These are phyloP conservation scores for Deilephila porcellus DNA, from an alignment of 2,888 invertebrate genomes.

Conservation along the genomic window DNA sequence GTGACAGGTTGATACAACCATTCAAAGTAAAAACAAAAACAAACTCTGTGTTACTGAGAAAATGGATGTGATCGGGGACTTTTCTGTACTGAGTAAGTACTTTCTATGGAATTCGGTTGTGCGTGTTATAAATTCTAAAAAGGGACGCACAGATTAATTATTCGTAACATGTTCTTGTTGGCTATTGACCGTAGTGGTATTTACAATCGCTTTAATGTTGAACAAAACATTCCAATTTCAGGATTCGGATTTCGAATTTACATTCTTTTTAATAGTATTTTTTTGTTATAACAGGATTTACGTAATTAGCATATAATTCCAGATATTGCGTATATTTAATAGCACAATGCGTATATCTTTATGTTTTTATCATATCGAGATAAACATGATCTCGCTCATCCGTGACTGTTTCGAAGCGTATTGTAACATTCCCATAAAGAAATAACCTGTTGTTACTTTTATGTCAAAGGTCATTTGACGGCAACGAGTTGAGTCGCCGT, in stretches of 20 bases:
- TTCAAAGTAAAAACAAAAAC: constrained; percentile 76
- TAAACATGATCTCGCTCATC: neutral
- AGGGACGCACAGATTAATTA: constrained; percentile 9
- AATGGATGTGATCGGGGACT: constrained; percentile 77
- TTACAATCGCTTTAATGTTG: neutral
- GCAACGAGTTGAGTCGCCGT: constrained; percentile 1
- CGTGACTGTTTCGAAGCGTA: constrained; percentile 14
- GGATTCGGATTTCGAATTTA: neutral
- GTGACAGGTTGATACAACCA: constrained; percentile 77
- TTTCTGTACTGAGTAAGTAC: constrained; percentile 76
- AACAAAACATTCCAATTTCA: too few relatives aligned
- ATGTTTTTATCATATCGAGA: neutral
- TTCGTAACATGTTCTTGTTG: constrained; percentile 11
- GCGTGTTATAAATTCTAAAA: constrained; percentile 31
- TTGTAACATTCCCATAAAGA: constrained; percentile 18
- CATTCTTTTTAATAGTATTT: neutral
- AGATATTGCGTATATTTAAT: neutral
- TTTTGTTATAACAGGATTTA: neutral
- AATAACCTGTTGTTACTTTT: constrained; percentile 26
- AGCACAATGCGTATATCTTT: neutral
- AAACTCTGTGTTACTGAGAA: constrained; percentile 52
- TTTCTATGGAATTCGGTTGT: constrained; percentile 39
- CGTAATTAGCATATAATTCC: neutral
- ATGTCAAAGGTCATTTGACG: constrained; percentile 26
- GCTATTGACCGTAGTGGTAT: constrained; percentile 24